Evolutionary conservation across 2,113 vertebrate species (phyloP).

Genomic region (Platanista minor): DNA sequence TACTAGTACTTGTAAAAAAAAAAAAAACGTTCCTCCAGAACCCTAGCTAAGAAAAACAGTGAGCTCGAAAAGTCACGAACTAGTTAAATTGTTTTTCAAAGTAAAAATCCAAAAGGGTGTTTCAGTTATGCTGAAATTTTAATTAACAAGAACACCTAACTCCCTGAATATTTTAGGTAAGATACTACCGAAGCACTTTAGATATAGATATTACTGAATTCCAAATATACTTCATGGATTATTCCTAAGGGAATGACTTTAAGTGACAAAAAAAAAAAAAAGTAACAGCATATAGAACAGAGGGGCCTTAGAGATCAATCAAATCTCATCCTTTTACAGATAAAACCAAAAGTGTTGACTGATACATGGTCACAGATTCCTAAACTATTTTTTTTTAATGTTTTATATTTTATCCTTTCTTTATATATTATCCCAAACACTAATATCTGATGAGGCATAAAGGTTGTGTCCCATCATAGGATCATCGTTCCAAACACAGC

Average conservation of each 20-base stretch:
- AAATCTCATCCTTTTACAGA: not conserved
- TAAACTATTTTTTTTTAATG: not conserved
- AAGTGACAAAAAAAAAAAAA: not conserved
- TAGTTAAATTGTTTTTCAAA: not conserved
- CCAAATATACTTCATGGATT: not conserved
- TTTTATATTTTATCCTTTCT: not conserved
- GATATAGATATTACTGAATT: not conserved
- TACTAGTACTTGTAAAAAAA: not conserved
- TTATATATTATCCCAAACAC: not conserved
- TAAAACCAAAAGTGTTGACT: not conserved
- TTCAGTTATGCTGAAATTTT: not conserved
- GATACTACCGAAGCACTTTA: not conserved
- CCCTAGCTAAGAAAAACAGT: not conserved
- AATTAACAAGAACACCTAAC: not conserved
- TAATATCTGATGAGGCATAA: not conserved
- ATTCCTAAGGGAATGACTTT: not conserved
- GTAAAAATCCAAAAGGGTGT: not conserved
- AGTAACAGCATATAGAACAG: not conserved
- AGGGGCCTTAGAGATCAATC: not conserved
- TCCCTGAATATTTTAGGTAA: not conserved
- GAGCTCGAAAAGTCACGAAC: not conserved
- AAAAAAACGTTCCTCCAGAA: not conserved
- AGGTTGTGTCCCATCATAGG: not conserved
- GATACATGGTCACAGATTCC: not conserved
- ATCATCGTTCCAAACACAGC: not conserved